These are phyloP conservation scores for Lophius piscatorius DNA, from an alignment of 2,113 vertebrate genomes.

Conservation along the genomic window DNA sequence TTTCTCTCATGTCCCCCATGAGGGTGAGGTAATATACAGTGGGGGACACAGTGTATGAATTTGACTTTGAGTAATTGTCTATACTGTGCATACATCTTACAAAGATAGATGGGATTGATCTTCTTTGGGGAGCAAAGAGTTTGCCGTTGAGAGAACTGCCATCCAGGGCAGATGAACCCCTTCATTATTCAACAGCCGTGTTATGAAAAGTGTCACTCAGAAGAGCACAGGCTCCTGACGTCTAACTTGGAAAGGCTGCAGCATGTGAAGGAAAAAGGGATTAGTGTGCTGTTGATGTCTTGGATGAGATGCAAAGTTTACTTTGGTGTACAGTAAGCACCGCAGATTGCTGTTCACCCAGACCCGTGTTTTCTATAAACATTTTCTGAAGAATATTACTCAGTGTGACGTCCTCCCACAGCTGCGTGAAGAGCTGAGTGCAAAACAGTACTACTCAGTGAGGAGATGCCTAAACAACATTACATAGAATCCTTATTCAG, in stretches of 20 bases:
- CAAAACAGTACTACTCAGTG: constrained; percentile 10
- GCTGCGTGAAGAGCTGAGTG: constrained; percentile 2
- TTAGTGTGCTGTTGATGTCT: constrained; percentile 10
- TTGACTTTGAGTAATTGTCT: neutral
- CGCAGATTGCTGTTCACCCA: neutral
- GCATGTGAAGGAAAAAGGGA: constrained; percentile 6
- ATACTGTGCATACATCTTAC: neutral
- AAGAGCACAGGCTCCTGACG: neutral
- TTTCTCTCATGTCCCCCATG: too few species aligned
- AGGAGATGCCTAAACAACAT: constrained; percentile 5
- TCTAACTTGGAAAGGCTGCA: neutral
- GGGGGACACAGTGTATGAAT: too few species aligned
- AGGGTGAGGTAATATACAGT: too few species aligned
- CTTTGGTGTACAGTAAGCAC: constrained; percentile 8
- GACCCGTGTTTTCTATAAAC: constrained; percentile 26
- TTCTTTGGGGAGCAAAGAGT: neutral
- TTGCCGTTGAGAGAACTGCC: neutral
- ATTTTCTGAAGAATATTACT: constrained; percentile 4
- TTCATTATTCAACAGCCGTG: neutral
- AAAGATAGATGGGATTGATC: too few species aligned
- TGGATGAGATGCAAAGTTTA: constrained; percentile 15
- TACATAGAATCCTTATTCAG: neutral
- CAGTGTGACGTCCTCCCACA: constrained; percentile 22
- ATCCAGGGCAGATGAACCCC: neutral
- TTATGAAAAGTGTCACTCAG: neutral